These are phyloP conservation scores for Drosophila borealis DNA, from an alignment of 2,888 invertebrate species.

Conservation along the genomic window DNA sequence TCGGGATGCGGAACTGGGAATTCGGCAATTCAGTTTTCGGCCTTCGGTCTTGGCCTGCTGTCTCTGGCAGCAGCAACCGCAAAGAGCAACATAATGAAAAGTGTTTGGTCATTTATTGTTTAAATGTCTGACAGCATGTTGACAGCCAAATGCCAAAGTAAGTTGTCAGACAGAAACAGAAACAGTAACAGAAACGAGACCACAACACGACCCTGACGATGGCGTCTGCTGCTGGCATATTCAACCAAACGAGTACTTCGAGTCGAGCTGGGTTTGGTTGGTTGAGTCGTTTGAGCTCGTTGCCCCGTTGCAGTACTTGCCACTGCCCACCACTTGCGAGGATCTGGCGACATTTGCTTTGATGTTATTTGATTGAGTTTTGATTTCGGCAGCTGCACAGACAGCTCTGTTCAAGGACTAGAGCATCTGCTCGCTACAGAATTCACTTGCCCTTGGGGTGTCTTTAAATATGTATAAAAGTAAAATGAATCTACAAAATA, in stretches of 20 bases:
- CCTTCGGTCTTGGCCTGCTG: constrained; percentile 32
- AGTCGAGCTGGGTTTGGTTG: constrained; percentile 6
- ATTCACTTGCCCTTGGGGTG: too few species aligned
- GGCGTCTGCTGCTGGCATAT: constrained; percentile 54
- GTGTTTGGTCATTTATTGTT: constrained; percentile 80
- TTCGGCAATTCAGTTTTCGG: constrained; percentile 28
- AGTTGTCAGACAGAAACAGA: constrained; percentile 72
- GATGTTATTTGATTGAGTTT: constrained; percentile 75
- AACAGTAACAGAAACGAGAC: constrained; percentile 43
- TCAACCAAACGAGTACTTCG: constrained; percentile 33
- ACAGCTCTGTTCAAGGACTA: too few species aligned
- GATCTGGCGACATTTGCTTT: constrained; percentile 67
- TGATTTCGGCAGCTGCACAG: constrained; percentile 8
- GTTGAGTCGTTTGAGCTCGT: background rate
- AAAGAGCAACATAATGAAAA: constrained; percentile 80
- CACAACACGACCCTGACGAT: constrained; percentile 56
- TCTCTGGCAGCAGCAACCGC: constrained; percentile 63
- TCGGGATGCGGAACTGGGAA: constrained; percentile 1
- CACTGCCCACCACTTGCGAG: constrained; percentile 20
- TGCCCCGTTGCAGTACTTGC: constrained; percentile 5
- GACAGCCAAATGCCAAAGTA: constrained; percentile 80
- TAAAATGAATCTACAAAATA: too few species aligned
- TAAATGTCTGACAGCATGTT: constrained; percentile 79
- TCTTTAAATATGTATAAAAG: too few species aligned
- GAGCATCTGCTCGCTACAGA: too few species aligned